Conservation (phyloP, 2,113 vertebrate species). For the Orientallactaga bullata region DNA sequence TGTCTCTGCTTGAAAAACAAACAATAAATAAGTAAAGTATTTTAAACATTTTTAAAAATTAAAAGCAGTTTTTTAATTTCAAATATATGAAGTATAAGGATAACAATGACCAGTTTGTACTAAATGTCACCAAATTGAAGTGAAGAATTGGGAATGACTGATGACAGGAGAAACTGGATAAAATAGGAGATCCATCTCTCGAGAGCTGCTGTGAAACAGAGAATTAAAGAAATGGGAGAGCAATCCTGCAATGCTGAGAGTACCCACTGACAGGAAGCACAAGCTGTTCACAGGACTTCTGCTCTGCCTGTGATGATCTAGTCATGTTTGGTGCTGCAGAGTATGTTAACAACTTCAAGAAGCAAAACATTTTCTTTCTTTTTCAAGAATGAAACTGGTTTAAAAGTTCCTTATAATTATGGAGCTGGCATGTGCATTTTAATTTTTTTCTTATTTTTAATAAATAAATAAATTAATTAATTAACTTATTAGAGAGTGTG, state of each 20-base stretch:
- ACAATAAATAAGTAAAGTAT: too few relatives aligned
- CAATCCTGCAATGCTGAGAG: background rate
- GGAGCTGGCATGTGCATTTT: too few relatives aligned
- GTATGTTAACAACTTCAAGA: background rate
- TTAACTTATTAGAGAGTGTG: too few relatives aligned
- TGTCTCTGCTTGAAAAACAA: too few relatives aligned
- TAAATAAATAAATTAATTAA: too few relatives aligned
- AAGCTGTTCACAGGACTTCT: background rate
- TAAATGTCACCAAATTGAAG: background rate
- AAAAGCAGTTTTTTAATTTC: background rate
- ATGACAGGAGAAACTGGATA: background rate
- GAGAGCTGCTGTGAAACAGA: background rate
- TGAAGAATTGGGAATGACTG: background rate
- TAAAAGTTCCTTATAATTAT: background rate
- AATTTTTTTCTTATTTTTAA: too few relatives aligned
- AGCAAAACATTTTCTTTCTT: slow-evolving; percentile 3
- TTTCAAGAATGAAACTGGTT: slow-evolving; percentile 12
- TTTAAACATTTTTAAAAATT: background rate
- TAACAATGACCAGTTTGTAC: background rate
- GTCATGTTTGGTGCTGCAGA: background rate
- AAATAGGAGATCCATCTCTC: background rate
- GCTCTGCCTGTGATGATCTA: background rate
- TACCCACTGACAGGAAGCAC: fast-evolving
- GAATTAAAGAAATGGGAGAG: background rate
- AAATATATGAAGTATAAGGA: background rate